Base-by-base conservation (phyloP, 1,140 invertebrate species). In the Acyrthosiphon pisum region DNA sequence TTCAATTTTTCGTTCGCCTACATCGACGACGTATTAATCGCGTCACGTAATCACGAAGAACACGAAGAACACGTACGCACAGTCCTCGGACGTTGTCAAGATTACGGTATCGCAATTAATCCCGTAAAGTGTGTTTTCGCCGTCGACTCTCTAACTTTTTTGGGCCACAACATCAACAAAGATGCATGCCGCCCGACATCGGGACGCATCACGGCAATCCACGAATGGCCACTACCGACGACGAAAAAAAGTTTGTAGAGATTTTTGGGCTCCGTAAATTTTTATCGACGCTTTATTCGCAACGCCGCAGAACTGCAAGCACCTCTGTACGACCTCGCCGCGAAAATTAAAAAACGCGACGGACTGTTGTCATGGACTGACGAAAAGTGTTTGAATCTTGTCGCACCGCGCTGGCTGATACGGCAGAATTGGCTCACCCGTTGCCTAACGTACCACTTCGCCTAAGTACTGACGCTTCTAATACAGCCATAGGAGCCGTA, bases 191-290 rank as follows among this genome's bases (percentile, higher is more conserved):
- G 94, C 86, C 95, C 95, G 8, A 94, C 94, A 0, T 81, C 94
- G 11, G 94, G 94, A 18, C 94, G 94, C n/a, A n/a, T n/a, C n/a
- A n/a, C n/a, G n/a, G n/a, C n/a, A n/a, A n/a, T n/a, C n/a, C n/a
- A n/a, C n/a, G 41, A 93, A 81, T 35, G 93, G 53, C 83, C 81
- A 2, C 48, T 48, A n/a, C 83, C 93, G 1, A 3, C 30, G 8
- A 94, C n/a, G 1, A n/a, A n/a, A n/a, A 81, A 81, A 22, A 81
- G 92, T n/a, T 93, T 95, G 11, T 83, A 44, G 41, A 41, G 94
- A 76, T 95, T 95, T 93, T 83, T 95, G 9, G 95, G 94, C 6
- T 94, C 95, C 94, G 1, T 95, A 14, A 95, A 95, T 93, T 95
- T 94, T 93, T 95, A 95, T 68, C 88, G 95, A 0, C 56, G 94